Evolutionary conservation across 2,797 vertebrate genomes (phyloP).

Genomic region (Odontamblyopus rebecca): DNA sequence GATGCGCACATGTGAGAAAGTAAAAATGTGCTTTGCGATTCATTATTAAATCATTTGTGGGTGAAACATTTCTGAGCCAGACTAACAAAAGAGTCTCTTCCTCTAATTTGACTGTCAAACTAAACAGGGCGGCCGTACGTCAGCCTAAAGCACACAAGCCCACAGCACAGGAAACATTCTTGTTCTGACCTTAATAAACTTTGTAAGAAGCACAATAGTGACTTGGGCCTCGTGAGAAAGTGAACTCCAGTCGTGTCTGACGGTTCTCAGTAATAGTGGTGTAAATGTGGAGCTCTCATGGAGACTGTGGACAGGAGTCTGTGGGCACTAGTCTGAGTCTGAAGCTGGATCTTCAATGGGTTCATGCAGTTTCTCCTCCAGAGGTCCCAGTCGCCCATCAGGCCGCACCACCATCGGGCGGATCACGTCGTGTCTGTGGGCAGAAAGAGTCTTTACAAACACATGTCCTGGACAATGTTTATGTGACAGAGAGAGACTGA

Average conservation of each 20-base stretch:
- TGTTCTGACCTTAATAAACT: neutral
- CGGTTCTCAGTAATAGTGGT: slow-evolving; percentile 50
- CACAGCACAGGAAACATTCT: neutral
- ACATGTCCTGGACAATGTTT: too few relatives aligned
- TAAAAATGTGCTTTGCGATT: neutral
- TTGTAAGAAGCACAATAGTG: neutral
- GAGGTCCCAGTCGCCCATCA: slow-evolving; percentile 92
- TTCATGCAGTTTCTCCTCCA: slow-evolving; percentile 85
- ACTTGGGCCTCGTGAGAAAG: slow-evolving; percentile 11
- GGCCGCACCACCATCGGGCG: slow-evolving; percentile 93
- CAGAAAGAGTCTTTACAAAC: slow-evolving; percentile 28
- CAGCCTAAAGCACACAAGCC: neutral
- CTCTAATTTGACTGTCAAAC: neutral
- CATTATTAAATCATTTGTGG: slow-evolving; percentile 1
- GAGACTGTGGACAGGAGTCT: too few relatives aligned
- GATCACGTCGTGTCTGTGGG: slow-evolving; percentile 91
- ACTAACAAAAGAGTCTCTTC: neutral
- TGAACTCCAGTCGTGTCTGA: slow-evolving; percentile 28
- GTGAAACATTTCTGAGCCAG: neutral
- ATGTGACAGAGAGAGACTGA: too few relatives aligned
- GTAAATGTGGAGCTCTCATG: too few relatives aligned
- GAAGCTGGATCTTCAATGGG: slow-evolving; percentile 81
- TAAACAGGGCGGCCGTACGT: neutral
- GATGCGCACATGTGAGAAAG: slow-evolving; percentile 8
- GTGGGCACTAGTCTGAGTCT: slow-evolving; percentile 84